phyloP scores from a whole-genome alignment of 2,888 invertebrate genomes.

The Brenthis hecate region DNA sequence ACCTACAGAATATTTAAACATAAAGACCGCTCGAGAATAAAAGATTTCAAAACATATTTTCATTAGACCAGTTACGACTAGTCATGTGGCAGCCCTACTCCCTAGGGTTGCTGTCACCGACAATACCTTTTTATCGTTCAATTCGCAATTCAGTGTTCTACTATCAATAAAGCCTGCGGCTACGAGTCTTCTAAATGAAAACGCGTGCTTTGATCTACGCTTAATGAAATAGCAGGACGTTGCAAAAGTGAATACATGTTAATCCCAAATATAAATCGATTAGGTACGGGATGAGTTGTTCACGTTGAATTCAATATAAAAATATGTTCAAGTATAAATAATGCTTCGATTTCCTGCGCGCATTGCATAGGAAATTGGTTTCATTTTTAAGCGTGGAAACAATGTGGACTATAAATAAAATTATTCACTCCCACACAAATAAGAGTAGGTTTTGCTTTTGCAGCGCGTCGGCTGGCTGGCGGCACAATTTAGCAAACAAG shows the following conservation, averaged over 20 bases:
- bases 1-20: conserved; percentile 31
- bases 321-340: conserved; percentile 39
- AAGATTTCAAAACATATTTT: conserved; percentile 32
- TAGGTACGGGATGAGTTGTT: conserved; percentile 12
- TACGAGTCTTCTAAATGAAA: conserved; percentile 38
- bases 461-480: conserved; percentile 30
- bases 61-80: conserved; percentile 18
- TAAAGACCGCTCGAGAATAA: conserved; percentile 35
- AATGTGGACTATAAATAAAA: conserved; percentile 51
- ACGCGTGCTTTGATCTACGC: conserved; percentile 48
- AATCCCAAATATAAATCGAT: conserved; percentile 27
- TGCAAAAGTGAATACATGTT: conserved; percentile 32
- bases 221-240: conserved; percentile 46
- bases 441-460: conserved; percentile 39
- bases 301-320: conserved; percentile 31
- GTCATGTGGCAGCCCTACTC: conserved; percentile 38
- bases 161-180: conserved; percentile 42
- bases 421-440: conserved; percentile 45
- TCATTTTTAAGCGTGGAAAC: conserved; percentile 56
- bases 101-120: conserved; percentile 41
- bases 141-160: conserved; percentile 39
- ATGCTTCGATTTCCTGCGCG: conserved; percentile 46
- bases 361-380: conserved; percentile 57
- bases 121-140: conserved; percentile 47
- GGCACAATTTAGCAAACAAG: conserved; percentile 54